These are phyloP conservation scores for Stegophylla sp. DNA, from an alignment of 2,888 invertebrate genomes.

Conservation along the genomic window DNA sequence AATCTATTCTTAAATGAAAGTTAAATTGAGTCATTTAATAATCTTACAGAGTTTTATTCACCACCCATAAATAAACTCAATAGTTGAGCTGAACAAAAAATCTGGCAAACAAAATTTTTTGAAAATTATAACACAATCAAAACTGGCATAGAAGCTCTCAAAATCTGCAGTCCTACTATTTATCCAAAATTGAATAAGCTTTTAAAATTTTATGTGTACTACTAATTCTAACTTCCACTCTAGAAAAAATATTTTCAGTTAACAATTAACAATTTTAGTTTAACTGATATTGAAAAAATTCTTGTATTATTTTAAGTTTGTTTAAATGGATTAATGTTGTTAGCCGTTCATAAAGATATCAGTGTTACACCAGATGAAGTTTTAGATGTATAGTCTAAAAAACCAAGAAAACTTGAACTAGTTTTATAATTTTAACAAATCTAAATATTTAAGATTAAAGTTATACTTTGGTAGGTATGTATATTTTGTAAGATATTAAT, in stretches of 20 bases:
- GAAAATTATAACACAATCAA: background rate
- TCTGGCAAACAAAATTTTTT: background rate
- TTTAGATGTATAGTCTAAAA: background rate
- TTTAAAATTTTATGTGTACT: too few relatives aligned
- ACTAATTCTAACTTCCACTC: too few relatives aligned
- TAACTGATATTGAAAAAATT: too few relatives aligned
- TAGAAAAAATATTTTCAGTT: too few relatives aligned
- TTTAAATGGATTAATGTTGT: too few relatives aligned
- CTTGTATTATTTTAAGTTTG: too few relatives aligned
- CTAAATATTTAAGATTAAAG: too few relatives aligned
- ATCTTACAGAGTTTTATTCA: background rate
- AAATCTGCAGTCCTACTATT: background rate
- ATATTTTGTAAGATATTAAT: background rate
- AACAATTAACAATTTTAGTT: too few relatives aligned
- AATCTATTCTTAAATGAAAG: background rate
- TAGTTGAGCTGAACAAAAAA: background rate
- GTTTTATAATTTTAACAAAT: background rate
- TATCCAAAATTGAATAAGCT: background rate
- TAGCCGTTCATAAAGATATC: background rate
- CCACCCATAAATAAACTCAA: background rate
- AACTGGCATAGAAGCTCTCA: background rate
- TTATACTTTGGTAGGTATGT: background rate
- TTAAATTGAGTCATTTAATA: slow-evolving; percentile 7
- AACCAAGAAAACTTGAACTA: slow-evolving; percentile 12
- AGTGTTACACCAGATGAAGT: slow-evolving; percentile 3